Conservation (phyloP, 2,113 vertebrate genomes). For the Glaucidium brasilianum region DNA sequence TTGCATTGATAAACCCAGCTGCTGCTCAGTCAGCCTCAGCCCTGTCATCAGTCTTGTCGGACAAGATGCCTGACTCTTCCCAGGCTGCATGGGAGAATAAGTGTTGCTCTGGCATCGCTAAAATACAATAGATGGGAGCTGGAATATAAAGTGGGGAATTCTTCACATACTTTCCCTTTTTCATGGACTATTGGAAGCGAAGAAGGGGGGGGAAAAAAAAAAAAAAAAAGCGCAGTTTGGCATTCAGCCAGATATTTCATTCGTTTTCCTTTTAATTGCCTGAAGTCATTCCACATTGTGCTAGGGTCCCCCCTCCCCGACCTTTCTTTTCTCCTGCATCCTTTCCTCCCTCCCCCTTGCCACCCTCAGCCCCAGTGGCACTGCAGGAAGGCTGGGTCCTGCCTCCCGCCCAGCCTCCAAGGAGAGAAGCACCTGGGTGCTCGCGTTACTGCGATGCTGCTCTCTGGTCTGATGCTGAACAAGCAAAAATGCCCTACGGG, state of each 20-base stretch:
- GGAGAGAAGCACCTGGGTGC: neutral
- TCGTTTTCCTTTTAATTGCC: conserved; percentile 11
- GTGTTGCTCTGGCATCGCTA: conserved; percentile 41
- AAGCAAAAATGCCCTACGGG: accelerated
- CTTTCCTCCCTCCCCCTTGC: neutral
- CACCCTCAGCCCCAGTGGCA: neutral
- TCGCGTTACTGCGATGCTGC: accelerated
- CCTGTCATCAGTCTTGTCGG: conserved; percentile 83
- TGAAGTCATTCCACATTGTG: neutral
- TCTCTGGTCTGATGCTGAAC: neutral
- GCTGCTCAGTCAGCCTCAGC: conserved; percentile 30
- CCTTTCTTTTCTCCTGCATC: neutral
- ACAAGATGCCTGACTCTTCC: conserved; percentile 78
- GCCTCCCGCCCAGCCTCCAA: neutral
- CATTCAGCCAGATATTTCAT: conserved; percentile 40
- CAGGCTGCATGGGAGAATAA: conserved; percentile 83
- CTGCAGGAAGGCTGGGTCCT: neutral
- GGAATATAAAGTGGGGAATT: conserved; percentile 76
- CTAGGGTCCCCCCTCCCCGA: neutral
- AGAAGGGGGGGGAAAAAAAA: conserved; percentile 18
- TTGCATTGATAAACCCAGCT: conserved; percentile 71
- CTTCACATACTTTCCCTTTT: conserved; percentile 82
- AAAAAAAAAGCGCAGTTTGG: neutral
- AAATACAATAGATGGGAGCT: conserved; percentile 55
- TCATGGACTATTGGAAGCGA: conserved; percentile 74